Conservation (phyloP, 2,888 invertebrate genomes). For the Trissonchulus latispiculum region DNA sequence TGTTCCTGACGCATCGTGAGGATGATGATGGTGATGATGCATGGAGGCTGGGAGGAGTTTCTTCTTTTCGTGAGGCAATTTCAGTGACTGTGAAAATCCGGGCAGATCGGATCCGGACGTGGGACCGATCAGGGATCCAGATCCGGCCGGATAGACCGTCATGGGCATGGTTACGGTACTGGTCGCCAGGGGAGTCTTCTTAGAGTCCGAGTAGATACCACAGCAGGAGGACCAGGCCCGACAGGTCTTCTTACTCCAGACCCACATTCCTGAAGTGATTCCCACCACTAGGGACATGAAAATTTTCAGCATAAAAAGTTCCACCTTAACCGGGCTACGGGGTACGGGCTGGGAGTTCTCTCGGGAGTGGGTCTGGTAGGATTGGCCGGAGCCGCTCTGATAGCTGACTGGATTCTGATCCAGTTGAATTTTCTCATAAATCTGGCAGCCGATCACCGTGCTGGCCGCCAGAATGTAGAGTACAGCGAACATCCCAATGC, state of each 20-base stretch:
- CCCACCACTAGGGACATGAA: constrained; percentile 92
- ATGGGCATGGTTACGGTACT: constrained; percentile 8
- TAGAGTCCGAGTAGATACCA: not conserved
- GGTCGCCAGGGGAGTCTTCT: not conserved
- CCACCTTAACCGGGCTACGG: constrained; percentile 32
- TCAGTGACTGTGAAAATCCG: not conserved
- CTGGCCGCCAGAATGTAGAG: constrained; percentile 91
- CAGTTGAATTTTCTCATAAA: constrained; percentile 59
- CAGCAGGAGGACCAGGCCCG: constrained; percentile 60
- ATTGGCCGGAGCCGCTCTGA: no score
- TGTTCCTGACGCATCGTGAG: no score
- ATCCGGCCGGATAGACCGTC: constrained; percentile 26
- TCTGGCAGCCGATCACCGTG: constrained; percentile 79
- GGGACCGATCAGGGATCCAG: constrained; percentile 27
- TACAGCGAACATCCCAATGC: constrained; percentile 91
- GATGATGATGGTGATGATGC: no score
- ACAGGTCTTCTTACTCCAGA: constrained; percentile 91
- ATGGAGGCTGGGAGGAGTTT: not conserved
- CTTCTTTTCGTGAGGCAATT: not conserved
- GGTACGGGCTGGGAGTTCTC: not conserved
- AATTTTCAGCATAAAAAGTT: constrained; percentile 55
- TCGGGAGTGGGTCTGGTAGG: not conserved
- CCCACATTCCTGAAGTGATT: constrained; percentile 91
- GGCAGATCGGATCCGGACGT: not conserved
- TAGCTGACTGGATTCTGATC: not conserved